Conservation (phyloP, 2,797 vertebrate genomes). For the Macrochelys suwanniensis region DNA sequence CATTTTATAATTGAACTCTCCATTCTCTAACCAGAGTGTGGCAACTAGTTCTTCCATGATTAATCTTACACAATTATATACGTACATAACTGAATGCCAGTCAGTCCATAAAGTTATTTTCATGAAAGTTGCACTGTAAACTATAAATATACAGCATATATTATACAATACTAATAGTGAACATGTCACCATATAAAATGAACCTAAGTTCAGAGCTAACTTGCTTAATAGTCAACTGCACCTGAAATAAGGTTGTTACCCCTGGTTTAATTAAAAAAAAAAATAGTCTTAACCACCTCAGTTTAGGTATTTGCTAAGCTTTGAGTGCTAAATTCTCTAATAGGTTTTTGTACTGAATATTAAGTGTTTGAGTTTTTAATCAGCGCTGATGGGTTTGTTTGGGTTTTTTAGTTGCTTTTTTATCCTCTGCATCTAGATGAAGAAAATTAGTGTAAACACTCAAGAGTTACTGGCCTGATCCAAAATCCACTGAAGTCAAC, state of each 20-base stretch:
- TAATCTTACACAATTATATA: not conserved
- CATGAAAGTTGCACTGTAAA: not conserved
- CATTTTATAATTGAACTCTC: not conserved
- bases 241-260: not conserved
- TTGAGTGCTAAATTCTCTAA: not conserved
- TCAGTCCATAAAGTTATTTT: not conserved
- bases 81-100: not conserved
- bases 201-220: not conserved
- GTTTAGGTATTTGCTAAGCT: not conserved
- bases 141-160: not conserved
- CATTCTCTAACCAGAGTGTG: not conserved
- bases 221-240: not conserved
- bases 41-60: not conserved
- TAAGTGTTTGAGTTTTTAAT: not conserved
- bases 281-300: not conserved
- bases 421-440: not conserved
- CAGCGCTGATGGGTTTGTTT: not conserved
- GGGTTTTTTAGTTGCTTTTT: not conserved
- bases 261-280: not conserved
- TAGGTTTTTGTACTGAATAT: not conserved
- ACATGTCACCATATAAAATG: not conserved
- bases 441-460: not conserved
- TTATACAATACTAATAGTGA: not conserved
- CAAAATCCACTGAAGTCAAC: not conserved
- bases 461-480: not conserved